A percentile compares a stretch with the other conserved stretches of the same genome.
phyloP scores from a whole-genome alignment of 2,113 vertebrate genomes.

The Ondatra zibethicus region DNA sequence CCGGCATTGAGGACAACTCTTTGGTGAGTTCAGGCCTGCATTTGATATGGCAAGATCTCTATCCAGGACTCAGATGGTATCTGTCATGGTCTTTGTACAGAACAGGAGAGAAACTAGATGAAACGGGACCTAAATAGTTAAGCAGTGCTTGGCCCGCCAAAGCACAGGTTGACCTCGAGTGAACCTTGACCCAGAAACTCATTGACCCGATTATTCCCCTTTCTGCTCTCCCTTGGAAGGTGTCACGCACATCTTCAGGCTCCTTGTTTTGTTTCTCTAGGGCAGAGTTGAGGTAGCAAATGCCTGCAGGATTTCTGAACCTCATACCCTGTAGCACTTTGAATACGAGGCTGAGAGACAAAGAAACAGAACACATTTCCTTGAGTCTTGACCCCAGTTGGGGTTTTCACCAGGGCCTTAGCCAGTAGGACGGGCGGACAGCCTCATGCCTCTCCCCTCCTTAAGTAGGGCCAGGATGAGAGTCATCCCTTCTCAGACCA shows the following conservation, averaged over 20 bases:
- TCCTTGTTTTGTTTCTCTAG: not conserved
- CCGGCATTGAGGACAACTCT: slow-evolving; percentile 15
- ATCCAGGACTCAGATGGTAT: slow-evolving; percentile 17
- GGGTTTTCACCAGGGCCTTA: not conserved
- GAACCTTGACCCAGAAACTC: not conserved
- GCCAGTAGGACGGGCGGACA: not conserved
- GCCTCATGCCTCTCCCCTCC: not conserved
- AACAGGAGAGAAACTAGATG: not conserved
- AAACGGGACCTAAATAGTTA: not conserved
- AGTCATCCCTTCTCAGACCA: not conserved
- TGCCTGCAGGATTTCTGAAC: not conserved
- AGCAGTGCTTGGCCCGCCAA: not conserved
- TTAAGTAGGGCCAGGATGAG: not conserved
- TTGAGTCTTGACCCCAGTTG: not conserved
- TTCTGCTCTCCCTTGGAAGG: not conserved
- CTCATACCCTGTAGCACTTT: not conserved
- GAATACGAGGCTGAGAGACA: not conserved
- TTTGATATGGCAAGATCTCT: slow-evolving; percentile 51
- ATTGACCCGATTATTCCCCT: not conserved
- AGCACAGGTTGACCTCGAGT: not conserved
- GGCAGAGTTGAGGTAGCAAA: not conserved
- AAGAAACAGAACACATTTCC: not conserved
- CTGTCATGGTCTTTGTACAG: slow-evolving; percentile 30
- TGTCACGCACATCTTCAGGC: not conserved
- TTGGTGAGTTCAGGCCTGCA: not conserved